Base-by-base conservation (phyloP, 1,140 invertebrate genomes). In the Micrasema longulum region DNA sequence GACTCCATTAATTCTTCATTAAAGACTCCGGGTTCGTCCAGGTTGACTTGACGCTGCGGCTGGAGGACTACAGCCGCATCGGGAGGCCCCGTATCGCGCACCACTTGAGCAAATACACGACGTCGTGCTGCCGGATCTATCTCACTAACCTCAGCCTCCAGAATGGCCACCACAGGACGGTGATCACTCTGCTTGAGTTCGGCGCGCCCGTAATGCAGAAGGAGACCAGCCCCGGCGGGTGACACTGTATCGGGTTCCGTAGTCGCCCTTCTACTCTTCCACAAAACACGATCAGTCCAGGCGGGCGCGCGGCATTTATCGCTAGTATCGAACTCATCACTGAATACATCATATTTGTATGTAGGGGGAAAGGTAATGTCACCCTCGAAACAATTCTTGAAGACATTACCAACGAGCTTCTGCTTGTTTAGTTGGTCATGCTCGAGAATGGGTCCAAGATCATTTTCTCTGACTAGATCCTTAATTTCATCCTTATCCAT, bases 281-380 rank as follows among this genome's bases (percentile, higher is more conserved):
- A 99, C 22, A 99, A 85, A 45, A 99, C 88, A 73, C 98, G 85
- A 85, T 99, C 98, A 0, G 98, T 99, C 96, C 97, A 99, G 1
- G 98, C 97, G 0, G 98, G 98, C 31, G 95, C 92, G 50, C 97
- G 87, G 78, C 92, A 93, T 83, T 99, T 99, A 82, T 99, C 98
- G 82, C 97, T 99, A 0, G 98, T 99, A 80, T 99, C 98, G 81
- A 99, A 99, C 86, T 99, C 97, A 83, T 99, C 96, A 78, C 96
- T 98, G 82, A 99, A 99, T 36, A 98, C 83, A 87, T 99, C 98
- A 80, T 99, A 99, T 82, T 99, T 99, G 80, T 99, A 99, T 0
- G 98, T 99, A 1, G 98, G 98, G 18, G 95, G 87, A 84, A 99
- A 99, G 55, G 88, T 91, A 16, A 98, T 93, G 23, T 91, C 89